These are phyloP conservation scores for Limnodromus scolopaceus DNA, from an alignment of 2,797 vertebrate genomes.

Conservation along the genomic window DNA sequence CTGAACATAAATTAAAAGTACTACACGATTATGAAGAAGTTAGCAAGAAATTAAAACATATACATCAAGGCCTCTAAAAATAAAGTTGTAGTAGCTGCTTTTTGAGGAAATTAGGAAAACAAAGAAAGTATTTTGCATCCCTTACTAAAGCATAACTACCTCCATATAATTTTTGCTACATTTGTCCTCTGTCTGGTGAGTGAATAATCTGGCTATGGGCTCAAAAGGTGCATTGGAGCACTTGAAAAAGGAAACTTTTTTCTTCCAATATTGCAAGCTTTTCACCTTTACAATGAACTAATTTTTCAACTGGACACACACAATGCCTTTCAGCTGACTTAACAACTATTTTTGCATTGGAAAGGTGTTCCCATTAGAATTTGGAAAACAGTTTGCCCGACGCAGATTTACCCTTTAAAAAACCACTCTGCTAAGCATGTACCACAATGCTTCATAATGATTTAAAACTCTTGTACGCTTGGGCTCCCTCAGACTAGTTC, in stretches of 20 bases:
- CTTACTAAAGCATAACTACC: background rate
- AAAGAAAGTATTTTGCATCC: background rate
- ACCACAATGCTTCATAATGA: background rate
- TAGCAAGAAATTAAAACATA: background rate
- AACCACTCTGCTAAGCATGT: background rate
- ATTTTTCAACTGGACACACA: background rate
- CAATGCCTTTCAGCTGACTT: background rate
- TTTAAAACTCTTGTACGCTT: background rate
- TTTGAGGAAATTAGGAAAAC: background rate
- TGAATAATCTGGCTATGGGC: background rate
- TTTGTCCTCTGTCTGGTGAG: background rate
- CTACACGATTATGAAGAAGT: background rate
- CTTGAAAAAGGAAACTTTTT: background rate
- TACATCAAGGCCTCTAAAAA: constrained; percentile 12
- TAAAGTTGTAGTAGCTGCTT: constrained; percentile 29
- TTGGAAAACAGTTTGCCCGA: background rate
- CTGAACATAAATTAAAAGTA: background rate
- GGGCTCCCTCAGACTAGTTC: background rate
- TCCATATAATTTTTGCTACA: background rate
- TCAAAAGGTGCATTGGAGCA: background rate
- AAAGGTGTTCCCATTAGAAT: background rate
- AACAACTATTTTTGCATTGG: background rate
- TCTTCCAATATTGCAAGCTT: background rate
- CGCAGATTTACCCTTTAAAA: background rate
- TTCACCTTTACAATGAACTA: background rate